Base-by-base conservation (phyloP, 2,113 vertebrate species). In the Girardinichthys multiradiatus region DNA sequence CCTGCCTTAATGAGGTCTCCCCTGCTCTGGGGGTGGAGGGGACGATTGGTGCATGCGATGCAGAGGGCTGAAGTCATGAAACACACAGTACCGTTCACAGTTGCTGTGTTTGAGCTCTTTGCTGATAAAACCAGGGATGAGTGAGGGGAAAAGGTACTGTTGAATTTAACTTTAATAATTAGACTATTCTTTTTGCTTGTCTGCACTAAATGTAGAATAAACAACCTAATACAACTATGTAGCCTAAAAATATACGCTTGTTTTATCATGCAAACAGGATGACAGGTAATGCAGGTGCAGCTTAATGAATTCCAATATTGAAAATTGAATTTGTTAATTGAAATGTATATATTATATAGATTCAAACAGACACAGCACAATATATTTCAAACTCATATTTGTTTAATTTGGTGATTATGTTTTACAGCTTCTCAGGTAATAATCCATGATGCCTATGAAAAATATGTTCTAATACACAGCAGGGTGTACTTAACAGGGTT, bases 1-100 rank as follows among this genome's bases (percentile, higher is more conserved):
- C 86, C 93, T 86, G 81, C 87, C 84, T 90, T 92, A 94, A 94
- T 94, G 93, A 92, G 89, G 91, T 92, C 90, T 92, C 86, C n/a
- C 75, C 81, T 84, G 85, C 84, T 87, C 86, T 70, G 86, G 88
- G 89, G 91, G 85, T 79, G 81, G 81, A 84, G 75, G 87, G 65
- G 82, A 83, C 71, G 67, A 82, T 71, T 70, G 70, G 79, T 85
- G 86, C 87, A 80, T 83, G 76, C 57, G 70, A 84, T 87, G 79
- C 81, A 85, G 83, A 37, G 65, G 64, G 45, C 42, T 29, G 64
- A 69, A 64, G 33, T 48, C 81, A 61, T 54, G 72, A 75, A 74
- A 75, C 75, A 77, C 39, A 71, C 30, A 27, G 71, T 5, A 37
- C 45, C 30, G 68, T 81, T 9, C 4, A 74, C 31, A 14, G 61